Percentiles rank a stretch among this genome's conserved stretches.
Conservation (phyloP, 2,888 invertebrate species). For the Ennomos erosarius region DNA sequence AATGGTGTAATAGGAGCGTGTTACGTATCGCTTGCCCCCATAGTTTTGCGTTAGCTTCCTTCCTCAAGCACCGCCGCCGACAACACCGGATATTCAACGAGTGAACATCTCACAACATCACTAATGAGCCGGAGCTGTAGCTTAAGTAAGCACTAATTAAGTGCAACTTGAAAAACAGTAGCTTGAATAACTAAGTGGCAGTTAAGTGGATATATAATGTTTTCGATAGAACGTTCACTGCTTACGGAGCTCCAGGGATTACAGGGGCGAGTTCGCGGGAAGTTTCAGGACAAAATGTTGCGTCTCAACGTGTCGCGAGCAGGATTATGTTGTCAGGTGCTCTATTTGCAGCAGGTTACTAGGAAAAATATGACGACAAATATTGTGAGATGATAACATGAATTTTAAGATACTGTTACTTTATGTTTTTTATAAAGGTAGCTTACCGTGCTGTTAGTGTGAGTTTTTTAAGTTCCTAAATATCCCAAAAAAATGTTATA, state of each 20-base stretch:
- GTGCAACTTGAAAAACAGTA: not conserved
- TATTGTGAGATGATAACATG: too few species aligned
- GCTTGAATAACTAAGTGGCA: too few species aligned
- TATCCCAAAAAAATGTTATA: too few species aligned
- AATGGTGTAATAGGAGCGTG: too few species aligned
- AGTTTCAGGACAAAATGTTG: conserved; percentile 3
- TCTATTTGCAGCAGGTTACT: not conserved
- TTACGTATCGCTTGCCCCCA: not conserved
- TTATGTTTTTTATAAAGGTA: too few species aligned
- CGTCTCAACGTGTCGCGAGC: not conserved
- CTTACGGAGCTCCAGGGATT: not conserved
- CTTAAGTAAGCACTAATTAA: not conserved
- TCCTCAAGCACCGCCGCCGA: not conserved
- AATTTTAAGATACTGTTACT: too few species aligned
- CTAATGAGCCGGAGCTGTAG: conserved; percentile 7
- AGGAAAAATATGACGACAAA: too few species aligned
- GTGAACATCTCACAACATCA: conserved; percentile 9
- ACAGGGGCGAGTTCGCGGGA: not conserved
- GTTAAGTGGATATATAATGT: not conserved
- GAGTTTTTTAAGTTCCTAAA: too few species aligned
- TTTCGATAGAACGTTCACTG: not conserved
- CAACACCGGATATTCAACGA: conserved; percentile 17
- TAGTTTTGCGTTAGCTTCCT: conserved; percentile 5
- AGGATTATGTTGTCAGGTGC: conserved; percentile 1
- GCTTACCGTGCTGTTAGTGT: too few species aligned